phyloP scores from a whole-genome alignment of 2,797 vertebrate species.

The Pseudochirops cupreus region DNA sequence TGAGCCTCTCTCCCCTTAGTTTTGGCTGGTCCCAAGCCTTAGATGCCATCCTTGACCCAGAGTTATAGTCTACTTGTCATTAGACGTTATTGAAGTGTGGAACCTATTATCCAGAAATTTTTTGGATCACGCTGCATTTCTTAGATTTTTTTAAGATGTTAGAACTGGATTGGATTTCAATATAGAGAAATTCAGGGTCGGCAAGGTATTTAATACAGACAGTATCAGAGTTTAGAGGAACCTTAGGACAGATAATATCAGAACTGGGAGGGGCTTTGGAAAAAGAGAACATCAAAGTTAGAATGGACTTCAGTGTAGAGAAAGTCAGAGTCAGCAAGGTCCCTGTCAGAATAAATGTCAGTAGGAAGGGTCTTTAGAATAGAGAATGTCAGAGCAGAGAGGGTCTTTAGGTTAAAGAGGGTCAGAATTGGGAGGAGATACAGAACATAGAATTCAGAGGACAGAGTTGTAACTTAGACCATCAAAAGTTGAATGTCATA shows the following conservation, averaged over 20 bases:
- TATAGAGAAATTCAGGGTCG: background rate
- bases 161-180: background rate
- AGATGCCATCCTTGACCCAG: background rate
- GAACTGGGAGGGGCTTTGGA: background rate
- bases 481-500: background rate
- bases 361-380: background rate
- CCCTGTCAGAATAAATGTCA: background rate
- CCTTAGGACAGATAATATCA: background rate
- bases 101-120: background rate
- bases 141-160: background rate
- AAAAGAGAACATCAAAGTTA: background rate
- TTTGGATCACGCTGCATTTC: background rate
- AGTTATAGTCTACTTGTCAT: background rate
- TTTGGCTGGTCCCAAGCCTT: background rate
- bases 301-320: background rate
- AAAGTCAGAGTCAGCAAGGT: background rate
- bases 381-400: background rate
- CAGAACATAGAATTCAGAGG: background rate
- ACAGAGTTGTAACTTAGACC: background rate
- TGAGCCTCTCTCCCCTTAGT: background rate
- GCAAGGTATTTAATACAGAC: background rate
- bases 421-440: background rate
- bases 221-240: background rate
- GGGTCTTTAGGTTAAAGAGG: background rate
- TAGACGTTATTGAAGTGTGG: background rate